A percentile compares a stretch with the other conserved stretches of the same genome.
Evolutionary conservation across 2,113 vertebrate genomes (phyloP).

Genomic region (Motacilla tschutschensis): DNA sequence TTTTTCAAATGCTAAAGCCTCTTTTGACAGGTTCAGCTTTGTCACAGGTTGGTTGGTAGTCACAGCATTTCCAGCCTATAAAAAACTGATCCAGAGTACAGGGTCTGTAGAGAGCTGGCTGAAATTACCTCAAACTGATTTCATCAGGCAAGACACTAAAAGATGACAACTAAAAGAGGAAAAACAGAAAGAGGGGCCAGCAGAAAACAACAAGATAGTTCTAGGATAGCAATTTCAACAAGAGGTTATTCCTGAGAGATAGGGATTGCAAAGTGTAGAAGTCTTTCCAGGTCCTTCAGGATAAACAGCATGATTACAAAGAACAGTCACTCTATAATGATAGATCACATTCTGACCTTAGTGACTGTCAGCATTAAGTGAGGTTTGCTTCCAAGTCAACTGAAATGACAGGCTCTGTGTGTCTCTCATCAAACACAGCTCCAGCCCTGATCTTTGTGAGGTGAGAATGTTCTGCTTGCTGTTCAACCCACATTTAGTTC

Average conservation of each 20-base stretch:
- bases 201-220: neutral
- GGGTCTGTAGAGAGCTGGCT: neutral
- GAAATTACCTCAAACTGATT: neutral
- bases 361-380: neutral
- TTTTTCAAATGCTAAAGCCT: neutral
- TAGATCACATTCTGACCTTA: neutral
- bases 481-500: neutral
- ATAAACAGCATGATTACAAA: neutral
- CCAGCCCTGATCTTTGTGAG: neutral
- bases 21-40: neutral
- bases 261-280: neutral
- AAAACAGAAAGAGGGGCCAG: neutral
- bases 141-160: neutral
- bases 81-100: neutral
- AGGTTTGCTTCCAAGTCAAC: neutral
- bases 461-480: neutral
- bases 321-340: neutral
- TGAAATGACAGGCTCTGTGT: neutral
- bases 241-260: neutral
- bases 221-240: neutral
- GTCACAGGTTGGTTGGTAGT: neutral
- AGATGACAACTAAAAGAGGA: neutral
- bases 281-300: neutral
- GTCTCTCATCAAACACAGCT: neutral
- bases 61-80: neutral